Evolutionary conservation across 1,140 invertebrate genomes (phyloP).

Genomic region (Sipha flava): DNA sequence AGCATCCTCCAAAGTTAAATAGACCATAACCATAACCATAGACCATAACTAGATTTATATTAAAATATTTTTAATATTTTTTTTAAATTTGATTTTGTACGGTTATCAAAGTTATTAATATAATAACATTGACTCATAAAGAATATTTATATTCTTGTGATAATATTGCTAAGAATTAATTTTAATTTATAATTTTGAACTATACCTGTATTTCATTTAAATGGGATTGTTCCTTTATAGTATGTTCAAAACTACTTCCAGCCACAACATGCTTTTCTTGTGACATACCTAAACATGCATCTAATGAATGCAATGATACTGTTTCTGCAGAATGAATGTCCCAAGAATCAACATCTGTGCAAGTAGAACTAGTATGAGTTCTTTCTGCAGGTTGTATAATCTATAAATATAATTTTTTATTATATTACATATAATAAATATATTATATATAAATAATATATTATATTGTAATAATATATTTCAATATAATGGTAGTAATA

Average conservation of each 20-base stretch:
- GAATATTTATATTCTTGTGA: neutral
- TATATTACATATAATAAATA: neutral
- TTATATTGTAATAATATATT: too few species aligned
- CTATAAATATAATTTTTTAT: neutral
- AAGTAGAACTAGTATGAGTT: conserved; percentile 14
- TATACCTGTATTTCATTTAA: conserved; percentile 48
- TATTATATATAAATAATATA: too few species aligned
- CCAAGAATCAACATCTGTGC: conserved; percentile 28
- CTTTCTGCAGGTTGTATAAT: neutral
- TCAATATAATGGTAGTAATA: too few species aligned
- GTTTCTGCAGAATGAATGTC: conserved; percentile 36
- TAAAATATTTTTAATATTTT: too few species aligned
- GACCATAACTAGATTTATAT: too few species aligned
- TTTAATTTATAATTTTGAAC: neutral
- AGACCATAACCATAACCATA: too few species aligned
- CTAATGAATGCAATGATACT: conserved; percentile 38
- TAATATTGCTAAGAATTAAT: neutral
- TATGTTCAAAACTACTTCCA: conserved; percentile 38
- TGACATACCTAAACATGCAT: conserved; percentile 39
- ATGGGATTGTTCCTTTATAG: conserved; percentile 47
- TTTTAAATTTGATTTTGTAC: too few species aligned
- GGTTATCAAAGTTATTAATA: too few species aligned
- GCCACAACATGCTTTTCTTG: conserved; percentile 39
- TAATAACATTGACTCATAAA: too few species aligned
- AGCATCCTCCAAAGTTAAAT: too few species aligned